Conservation (phyloP, 53 echinoderm and acorn worm genomes). For the Astropecten irregularis region DNA sequence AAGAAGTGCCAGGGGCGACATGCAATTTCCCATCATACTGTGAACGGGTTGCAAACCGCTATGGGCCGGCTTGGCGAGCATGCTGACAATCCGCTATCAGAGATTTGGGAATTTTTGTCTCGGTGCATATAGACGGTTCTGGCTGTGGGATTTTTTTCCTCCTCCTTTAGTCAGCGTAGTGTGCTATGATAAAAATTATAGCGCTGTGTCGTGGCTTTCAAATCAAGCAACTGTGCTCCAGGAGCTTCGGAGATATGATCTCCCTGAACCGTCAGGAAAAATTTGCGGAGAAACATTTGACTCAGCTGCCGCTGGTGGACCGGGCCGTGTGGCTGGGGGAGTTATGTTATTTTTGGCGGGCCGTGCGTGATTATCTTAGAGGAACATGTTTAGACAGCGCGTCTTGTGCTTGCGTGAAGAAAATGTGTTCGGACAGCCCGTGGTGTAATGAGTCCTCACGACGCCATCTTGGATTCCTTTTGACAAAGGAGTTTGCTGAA, state of each 20-base stretch:
- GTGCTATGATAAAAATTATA: no score
- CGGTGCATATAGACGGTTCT: no score
- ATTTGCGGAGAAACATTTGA: slow-evolving; percentile 29
- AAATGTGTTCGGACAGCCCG: slow-evolving; percentile 42
- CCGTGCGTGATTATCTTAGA: slow-evolving; percentile 27
- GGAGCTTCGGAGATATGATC: slow-evolving; percentile 47
- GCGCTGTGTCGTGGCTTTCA: slow-evolving; percentile 6
- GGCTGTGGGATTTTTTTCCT: no score
- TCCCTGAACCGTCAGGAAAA: slow-evolving; percentile 14
- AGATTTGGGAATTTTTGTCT: not conserved
- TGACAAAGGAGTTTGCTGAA: not conserved
- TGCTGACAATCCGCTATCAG: slow-evolving; percentile 33
- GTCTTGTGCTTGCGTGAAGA: slow-evolving; percentile 22
- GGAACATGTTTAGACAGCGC: slow-evolving; percentile 53
- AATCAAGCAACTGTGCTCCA: not conserved
- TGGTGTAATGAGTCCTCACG: slow-evolving; percentile 37
- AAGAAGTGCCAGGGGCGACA: slow-evolving; percentile 27
- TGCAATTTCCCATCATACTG: slow-evolving; percentile 38
- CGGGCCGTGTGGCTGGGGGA: not conserved
- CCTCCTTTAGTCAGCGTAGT: no score
- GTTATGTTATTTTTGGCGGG: slow-evolving; percentile 36
- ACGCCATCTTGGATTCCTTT: slow-evolving; percentile 56
- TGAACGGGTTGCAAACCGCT: slow-evolving; percentile 23
- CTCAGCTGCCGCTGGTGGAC: not conserved
- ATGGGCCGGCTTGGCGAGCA: not conserved